phyloP scores from a whole-genome alignment of 2,797 vertebrate genomes.

The Sebastes nivosus region DNA sequence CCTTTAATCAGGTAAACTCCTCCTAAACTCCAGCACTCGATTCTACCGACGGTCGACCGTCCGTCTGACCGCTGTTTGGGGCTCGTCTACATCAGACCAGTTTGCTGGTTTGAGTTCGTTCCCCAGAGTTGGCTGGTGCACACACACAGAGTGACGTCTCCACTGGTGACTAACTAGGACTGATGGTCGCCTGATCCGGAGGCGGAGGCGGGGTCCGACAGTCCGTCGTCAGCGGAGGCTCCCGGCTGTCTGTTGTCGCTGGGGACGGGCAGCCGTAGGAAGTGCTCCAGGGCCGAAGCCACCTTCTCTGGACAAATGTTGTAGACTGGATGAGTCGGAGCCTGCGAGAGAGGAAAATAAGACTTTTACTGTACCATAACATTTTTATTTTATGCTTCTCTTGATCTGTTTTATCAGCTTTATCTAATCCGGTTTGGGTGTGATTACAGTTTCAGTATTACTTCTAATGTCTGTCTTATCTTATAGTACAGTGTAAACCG shows the following conservation, averaged over 20 bases:
- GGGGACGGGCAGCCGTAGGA: conserved; percentile 86
- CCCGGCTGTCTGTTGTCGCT: not conserved
- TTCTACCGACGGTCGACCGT: not conserved
- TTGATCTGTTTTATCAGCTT: not conserved
- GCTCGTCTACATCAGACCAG: conserved; percentile 12
- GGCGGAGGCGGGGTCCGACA: not conserved
- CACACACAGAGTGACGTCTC: not conserved
- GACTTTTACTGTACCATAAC: not conserved
- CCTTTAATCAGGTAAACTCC: conserved; percentile 8
- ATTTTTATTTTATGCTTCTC: not conserved
- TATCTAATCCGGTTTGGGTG: not conserved
- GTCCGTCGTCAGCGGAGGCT: not conserved
- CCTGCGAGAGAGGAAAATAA: conserved; percentile 71
- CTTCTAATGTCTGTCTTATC: not conserved
- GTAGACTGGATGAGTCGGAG: conserved; percentile 94
- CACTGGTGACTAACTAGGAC: conserved; percentile 33
- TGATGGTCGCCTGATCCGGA: conserved; percentile 1
- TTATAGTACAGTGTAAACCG: not conserved
- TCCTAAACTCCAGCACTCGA: conserved; percentile 10
- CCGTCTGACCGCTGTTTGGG: not conserved
- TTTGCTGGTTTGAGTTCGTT: conserved; percentile 20
- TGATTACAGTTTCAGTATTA: conserved; percentile 1
- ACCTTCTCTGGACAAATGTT: conserved; percentile 96
- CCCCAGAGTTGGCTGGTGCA: conserved; percentile 8
- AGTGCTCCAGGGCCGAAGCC: conserved; percentile 86